A percentile compares a stretch with the other conserved stretches of the same genome.
Evolutionary conservation across 1,140 invertebrate species (phyloP).

Genomic region (Venustaconcha ellipsiformis): DNA sequence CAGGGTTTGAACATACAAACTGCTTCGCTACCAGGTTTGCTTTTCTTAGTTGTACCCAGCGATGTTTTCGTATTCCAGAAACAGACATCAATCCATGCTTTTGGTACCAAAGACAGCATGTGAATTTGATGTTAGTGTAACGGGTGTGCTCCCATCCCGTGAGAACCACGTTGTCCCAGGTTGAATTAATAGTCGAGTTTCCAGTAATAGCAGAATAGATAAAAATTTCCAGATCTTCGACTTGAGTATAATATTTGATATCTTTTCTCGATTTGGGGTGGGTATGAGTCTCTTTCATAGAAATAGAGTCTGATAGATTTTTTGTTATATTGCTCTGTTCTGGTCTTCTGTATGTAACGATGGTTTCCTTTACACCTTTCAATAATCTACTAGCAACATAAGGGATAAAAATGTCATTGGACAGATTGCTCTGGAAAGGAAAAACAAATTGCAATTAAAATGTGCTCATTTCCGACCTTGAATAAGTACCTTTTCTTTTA

Average conservation of each 20-base stretch:
- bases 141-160: constrained; percentile 18
- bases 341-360: no score
- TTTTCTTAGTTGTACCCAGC: constrained; percentile 12
- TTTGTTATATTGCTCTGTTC: no score
- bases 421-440: no score
- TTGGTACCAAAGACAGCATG: constrained; percentile 17
- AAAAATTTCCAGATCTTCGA: constrained; percentile 14
- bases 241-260: background rate
- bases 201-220: constrained; percentile 20
- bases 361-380: no score
- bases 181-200: constrained; percentile 4
- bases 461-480: no score
- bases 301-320: no score
- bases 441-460: no score
- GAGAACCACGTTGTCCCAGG: constrained; percentile 15
- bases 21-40: constrained; percentile 11
- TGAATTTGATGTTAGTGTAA: constrained; percentile 1
- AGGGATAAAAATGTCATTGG: no score
- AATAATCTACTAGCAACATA: no score
- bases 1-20: constrained; percentile 16
- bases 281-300: no score
- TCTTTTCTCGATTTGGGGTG: no score
- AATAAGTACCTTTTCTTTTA: no score
- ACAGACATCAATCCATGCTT: background rate
- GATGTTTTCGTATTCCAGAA: constrained; percentile 8